phyloP scores from a whole-genome alignment of 1,140 invertebrate genomes.

The Cotesia chilonis region DNA sequence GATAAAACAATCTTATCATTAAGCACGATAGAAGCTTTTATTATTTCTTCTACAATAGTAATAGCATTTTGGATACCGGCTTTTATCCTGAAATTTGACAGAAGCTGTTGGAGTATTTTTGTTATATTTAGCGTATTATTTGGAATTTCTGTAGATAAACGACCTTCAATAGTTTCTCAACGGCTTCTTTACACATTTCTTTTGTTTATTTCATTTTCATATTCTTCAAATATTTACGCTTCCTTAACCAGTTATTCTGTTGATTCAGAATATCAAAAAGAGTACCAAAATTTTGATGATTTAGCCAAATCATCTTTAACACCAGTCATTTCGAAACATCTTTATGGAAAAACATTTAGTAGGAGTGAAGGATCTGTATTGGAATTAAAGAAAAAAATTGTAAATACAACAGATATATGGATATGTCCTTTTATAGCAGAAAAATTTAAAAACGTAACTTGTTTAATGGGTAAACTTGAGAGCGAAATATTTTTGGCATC shows the following conservation, averaged over 20 bases:
- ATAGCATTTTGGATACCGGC: slow-evolving; percentile 16
- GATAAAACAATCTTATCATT: background rate
- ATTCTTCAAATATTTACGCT: slow-evolving; percentile 28
- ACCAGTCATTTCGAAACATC: background rate
- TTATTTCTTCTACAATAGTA: background rate
- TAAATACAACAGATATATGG: background rate
- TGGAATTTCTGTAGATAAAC: slow-evolving; percentile 6
- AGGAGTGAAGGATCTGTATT: slow-evolving; percentile 12
- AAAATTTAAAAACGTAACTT: slow-evolving; percentile 28
- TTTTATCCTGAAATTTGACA: background rate
- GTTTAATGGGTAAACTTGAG: slow-evolving; percentile 28
- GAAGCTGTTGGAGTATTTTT: slow-evolving; percentile 20
- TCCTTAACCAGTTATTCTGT: slow-evolving; percentile 16
- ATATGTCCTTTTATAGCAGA: slow-evolving; percentile 1
- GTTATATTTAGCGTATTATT: slow-evolving; percentile 26
- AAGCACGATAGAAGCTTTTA: slow-evolving; percentile 1
- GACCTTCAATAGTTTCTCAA: slow-evolving; percentile 1
- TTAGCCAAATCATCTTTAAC: slow-evolving; percentile 25
- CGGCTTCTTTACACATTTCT: slow-evolving; percentile 16
- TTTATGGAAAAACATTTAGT: slow-evolving; percentile 23
- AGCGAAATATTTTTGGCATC: background rate
- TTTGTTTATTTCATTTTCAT: slow-evolving; percentile 22
- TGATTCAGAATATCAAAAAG: slow-evolving; percentile 10
- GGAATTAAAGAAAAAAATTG: slow-evolving; percentile 16
- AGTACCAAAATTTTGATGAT: slow-evolving; percentile 28